A percentile compares a stretch with the other conserved stretches of the same genome.
Evolutionary conservation across 2,113 vertebrate genomes (phyloP).

Genomic region (Laterallus jamaicensis): DNA sequence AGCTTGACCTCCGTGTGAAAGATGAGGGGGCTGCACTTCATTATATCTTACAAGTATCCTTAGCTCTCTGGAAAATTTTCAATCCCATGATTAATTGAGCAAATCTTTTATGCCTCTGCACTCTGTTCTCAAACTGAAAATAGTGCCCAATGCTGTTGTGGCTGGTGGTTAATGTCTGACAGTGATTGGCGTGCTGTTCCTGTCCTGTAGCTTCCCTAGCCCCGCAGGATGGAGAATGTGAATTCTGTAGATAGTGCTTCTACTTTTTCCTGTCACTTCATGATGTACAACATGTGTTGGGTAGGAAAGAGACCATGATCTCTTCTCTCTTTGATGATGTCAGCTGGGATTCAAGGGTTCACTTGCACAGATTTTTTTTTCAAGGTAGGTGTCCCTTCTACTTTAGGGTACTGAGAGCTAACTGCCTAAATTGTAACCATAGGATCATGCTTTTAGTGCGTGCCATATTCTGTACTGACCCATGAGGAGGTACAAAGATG

Average conservation of each 20-base stretch:
- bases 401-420: background rate
- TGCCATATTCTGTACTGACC: background rate
- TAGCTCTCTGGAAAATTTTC: slow-evolving; percentile 34
- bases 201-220: background rate
- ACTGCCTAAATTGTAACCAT: background rate
- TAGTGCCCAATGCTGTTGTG: background rate
- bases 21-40: background rate
- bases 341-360: background rate
- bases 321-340: background rate
- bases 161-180: background rate
- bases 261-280: background rate
- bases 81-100: background rate
- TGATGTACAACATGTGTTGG: background rate
- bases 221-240: background rate
- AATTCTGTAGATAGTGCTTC: background rate
- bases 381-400: background rate
- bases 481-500: background rate
- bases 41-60: background rate
- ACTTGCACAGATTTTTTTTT: background rate
- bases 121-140: background rate
- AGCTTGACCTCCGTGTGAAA: background rate
- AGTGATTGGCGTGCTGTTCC: background rate
- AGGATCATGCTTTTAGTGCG: background rate
- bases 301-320: background rate
- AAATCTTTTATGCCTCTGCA: slow-evolving; percentile 1